Base-by-base conservation (phyloP, 2,888 invertebrate species). In the Erpobdella octoculata region DNA sequence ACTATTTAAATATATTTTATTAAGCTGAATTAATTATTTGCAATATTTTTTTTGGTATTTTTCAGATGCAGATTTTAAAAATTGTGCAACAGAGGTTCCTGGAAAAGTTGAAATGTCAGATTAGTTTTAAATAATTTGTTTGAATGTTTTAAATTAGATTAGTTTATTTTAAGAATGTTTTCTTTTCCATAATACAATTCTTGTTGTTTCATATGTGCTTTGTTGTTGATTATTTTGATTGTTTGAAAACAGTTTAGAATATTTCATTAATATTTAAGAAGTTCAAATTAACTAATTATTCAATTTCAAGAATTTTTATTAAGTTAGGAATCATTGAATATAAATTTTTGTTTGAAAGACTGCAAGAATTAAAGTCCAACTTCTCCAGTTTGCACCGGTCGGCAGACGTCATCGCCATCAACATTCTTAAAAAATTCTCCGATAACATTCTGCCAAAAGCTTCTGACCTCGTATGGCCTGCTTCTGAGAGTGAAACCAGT, bases 351-450 rank as follows among this genome's bases (percentile, higher is more conserved):
- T n/a, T n/a, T n/a, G n/a, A n/a, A n/a, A n/a, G n/a, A n/a, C n/a
- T n/a, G n/a, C n/a, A n/a, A n/a, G n/a, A n/a, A n/a, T n/a, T n/a
- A n/a, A n/a, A n/a, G n/a, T n/a, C 5, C 12, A 41, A 41, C 59
- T 12, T 59, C 65, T 35, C 38, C 36, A 6, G 4, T 25, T 41
- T 36, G 36, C 46, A 37, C 4, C 28, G 71, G 5, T 89, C 90
- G 0, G 91, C 91, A 0, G 91, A 91, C 83, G 88, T 89, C 18
- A 89, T 91, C 4, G 91, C 91, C 9, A 83, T 91, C 28, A 89
- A 89, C 31, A 83, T 91, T 33, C 88, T 91, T 71, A 88, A 89
- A 73, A 88, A 88, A 80, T 91, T 91, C 80, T 89, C 87, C 74
- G 89, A 90, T 77, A 88, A 89, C 78, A 89, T 82, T 73, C 83